phyloP scores from a whole-genome alignment of 2,888 invertebrate species.

The Coleophora flavipennella region DNA sequence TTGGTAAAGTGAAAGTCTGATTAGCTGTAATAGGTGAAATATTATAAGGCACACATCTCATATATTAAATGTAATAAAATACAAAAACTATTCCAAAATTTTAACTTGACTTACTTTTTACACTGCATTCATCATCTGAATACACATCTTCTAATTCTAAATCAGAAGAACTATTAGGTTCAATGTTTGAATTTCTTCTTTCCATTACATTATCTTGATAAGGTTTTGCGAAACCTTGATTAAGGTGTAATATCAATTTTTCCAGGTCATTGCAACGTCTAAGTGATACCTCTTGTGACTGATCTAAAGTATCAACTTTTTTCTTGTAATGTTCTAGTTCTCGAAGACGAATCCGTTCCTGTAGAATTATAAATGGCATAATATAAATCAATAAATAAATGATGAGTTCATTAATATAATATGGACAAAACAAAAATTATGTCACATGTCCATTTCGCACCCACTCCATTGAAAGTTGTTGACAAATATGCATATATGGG shows the following conservation, averaged over 20 bases:
- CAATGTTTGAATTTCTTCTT: conserved; percentile 17
- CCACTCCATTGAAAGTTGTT: too few species aligned
- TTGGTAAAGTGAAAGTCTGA: conserved; percentile 42
- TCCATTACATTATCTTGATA: conserved; percentile 11
- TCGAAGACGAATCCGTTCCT: conserved; percentile 42
- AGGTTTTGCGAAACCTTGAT: conserved; percentile 41
- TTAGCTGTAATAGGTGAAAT: conserved; percentile 35
- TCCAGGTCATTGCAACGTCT: conserved; percentile 46
- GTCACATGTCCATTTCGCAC: too few species aligned
- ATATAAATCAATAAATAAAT: too few species aligned
- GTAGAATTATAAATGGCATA: too few species aligned
- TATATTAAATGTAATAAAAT: too few species aligned
- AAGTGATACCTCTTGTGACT: conserved; percentile 34
- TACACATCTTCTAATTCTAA: conserved; percentile 42
- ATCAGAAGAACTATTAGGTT: conserved; percentile 17
- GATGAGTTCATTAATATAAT: too few species aligned
- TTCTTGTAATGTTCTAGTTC: conserved; percentile 42
- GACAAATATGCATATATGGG: too few species aligned
- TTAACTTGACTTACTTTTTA: conserved; percentile 34
- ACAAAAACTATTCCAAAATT: too few species aligned
- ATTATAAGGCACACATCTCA: neutral
- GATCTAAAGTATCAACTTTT: conserved; percentile 38
- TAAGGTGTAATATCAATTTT: conserved; percentile 42
- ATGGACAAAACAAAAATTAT: too few species aligned
- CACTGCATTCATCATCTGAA: conserved; percentile 45